Base-by-base conservation (phyloP, 2,113 vertebrate genomes). In the Aspiorhynchus laticeps region DNA sequence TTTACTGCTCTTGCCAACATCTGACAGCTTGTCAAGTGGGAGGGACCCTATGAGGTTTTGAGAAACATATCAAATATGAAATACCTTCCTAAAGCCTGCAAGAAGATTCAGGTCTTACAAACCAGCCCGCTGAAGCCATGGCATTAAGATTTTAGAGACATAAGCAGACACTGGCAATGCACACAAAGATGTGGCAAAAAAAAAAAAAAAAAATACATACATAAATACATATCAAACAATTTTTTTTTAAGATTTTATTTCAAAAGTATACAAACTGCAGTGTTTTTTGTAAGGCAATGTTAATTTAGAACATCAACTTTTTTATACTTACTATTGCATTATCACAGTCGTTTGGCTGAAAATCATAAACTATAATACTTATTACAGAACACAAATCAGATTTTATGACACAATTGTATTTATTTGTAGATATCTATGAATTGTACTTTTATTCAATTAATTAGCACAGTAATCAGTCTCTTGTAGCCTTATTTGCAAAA, bases 251-350 rank as follows among this genome's bases (percentile, higher is more conserved):
- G 91, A 28, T 96, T 99, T 98, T 98, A 98, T 98, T 99, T 96
- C 95, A 98, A 98, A 99, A 98, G 96, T 98, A 98, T 96, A 97
- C 95, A 95, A 96, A 95, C 93, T 93, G 91, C 93, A 95, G 95
- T 95, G 95, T 95, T 96, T 93, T 94, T 93, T 74, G 95, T 98
- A 97, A 95, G 94, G 96, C 95, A 97, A 98, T 97, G 96, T 96
- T 95, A 93, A 96, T 93, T 96, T 90, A 95, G 95, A 95, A 97
- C 95, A 93, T 93, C 94, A 93, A 95, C 91, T 94, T 77, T 95
- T 93, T 91, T 87, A 73, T 33, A 38, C 9, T 5, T 24, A 92
- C 93, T 94, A 95, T 95, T 94, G 96, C 93, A 95, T 94, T 95
- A 93, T 97, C 96, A 97, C 96, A 97, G 96, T 95, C 96, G 46